Evolutionary conservation across 2,113 vertebrate genomes (phyloP), one percentile per base, ranked within the genome.

Genomic region (Colius striatus): DNA sequence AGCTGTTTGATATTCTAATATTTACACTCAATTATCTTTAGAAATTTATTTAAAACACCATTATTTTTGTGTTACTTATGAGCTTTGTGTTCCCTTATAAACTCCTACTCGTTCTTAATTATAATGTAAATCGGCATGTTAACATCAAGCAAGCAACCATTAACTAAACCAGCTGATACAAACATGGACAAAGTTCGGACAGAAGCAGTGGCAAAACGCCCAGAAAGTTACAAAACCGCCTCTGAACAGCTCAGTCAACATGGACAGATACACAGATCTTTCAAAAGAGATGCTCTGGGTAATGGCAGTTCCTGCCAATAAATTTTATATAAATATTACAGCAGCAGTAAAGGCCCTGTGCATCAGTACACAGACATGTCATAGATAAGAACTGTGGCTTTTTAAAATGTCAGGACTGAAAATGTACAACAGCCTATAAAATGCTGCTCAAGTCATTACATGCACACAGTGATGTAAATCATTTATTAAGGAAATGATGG

Each of bases 331-430:
- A 94, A 92, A 88, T 79, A 92, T 82, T 94, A 55, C 76, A 72
- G 38, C 89, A 70, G 94, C 61, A 19, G 84, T 41, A 50, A 94
- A 90, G 70, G 90, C 92, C 87, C 84, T 54, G 34, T 71, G 77
- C 73, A 89, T 80, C 91, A 90, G 38, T 16, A 68, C 55, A 51
- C 68, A 89, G 78, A 76, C 67, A 29, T n/a, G 87, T 74, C 92
- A 89, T 19, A 90, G 92, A 57, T 62, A 93, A 95, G 80, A 94
- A 82, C 71, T 3, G 62, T 8, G 18, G 84, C 79, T 94, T 96
- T 95, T 91, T 78, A 61, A 96, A 95, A 91, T 87, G 95, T 94
- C 95, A 97, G 53, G 68, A 58, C 83, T 65, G 45, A 94, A 94
- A 94, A 71, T 26, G 72, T 72, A 81, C 74, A 79, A 25, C 61